Base-by-base conservation (phyloP, 53 echinoderm and acorn worm genomes). In the Mesocentrotus franciscanus region DNA sequence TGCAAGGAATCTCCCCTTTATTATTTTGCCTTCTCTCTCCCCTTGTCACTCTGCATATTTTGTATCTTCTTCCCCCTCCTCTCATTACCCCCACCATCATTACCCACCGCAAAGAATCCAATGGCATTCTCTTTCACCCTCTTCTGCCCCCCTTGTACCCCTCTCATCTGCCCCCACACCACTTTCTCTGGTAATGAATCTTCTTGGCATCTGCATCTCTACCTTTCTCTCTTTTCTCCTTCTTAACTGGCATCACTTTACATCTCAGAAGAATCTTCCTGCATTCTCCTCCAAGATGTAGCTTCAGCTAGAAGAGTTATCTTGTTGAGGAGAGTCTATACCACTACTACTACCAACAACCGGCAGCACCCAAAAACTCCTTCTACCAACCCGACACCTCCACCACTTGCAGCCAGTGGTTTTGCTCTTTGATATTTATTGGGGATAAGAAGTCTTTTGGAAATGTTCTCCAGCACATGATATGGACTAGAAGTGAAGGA, bases 211-310 rank as follows among this genome's bases (percentile, higher is more conserved):
- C 90, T 60, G n/a, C 60, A 1, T 59, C 60, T 60, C 60, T 90
- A 14, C 60, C 90, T 60, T 90, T 30, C 32, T 90, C 60, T 90
- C 60, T 60, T 90, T 29, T 90, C 59, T 59, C 60, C 60, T 29
- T 90, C 90, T 90, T 58, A 90, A 90, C 90, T 32, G 14, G 90
- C 90, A 60, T 90, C 90, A 90, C 90, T 58, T 90, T 90, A 29
- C 90, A 58, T 60, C 90, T 30, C 32, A 4, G 6, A 90, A 64
- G 92, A 92, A 92, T 92, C 39, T 68, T 64, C 68, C 34, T 27
- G 24, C 93, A 93, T 75, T 93, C 93, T 75, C 78, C 76, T 75
- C 72, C 93, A 93, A 76, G 76, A 93, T 93, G 93, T 93, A 93
- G 93, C 93, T 75, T 55, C 56, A 36, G 13, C 10, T 57, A 18